Conservation (phyloP, 1,140 invertebrate species). For the Cotesia vestalis region DNA sequence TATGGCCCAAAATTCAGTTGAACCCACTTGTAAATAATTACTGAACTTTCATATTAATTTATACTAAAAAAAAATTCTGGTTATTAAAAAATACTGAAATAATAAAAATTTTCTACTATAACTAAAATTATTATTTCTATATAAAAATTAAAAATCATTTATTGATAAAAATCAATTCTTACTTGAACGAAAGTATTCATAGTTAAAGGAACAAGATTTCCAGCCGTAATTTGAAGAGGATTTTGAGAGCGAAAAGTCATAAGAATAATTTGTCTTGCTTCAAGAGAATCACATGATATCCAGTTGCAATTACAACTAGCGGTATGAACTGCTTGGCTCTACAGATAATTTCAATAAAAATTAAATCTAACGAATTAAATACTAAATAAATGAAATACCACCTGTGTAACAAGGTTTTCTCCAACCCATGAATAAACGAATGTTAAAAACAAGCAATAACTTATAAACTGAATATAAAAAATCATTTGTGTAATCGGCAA, state of each 20-base stretch:
- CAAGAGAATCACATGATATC: slow-evolving; percentile 2
- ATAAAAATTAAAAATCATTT: too few relatives aligned
- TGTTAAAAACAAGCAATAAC: slow-evolving; percentile 23
- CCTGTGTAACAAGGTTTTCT: slow-evolving; percentile 19
- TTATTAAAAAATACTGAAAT: too few relatives aligned
- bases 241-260: slow-evolving; percentile 16
- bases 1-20: too few relatives aligned
- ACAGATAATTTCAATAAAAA: slow-evolving; percentile 1
- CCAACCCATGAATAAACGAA: slow-evolving; percentile 29
- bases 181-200: background rate
- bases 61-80: too few relatives aligned
- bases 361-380: background rate
- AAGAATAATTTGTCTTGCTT: slow-evolving; percentile 17
- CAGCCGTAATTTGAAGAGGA: slow-evolving; percentile 28
- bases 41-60: too few relatives aligned
- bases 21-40: too few relatives aligned
- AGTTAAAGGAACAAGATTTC: slow-evolving; percentile 15
- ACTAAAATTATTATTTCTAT: too few relatives aligned
- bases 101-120: too few relatives aligned
- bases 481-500: background rate
- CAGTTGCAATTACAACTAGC: slow-evolving; percentile 26
- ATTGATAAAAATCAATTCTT: too few relatives aligned
- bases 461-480: slow-evolving; percentile 13
- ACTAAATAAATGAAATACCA: background rate
- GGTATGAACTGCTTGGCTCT: slow-evolving; percentile 1